Base-by-base conservation (phyloP, 2,888 invertebrate genomes). In the Amblyjoppa fuscipennis region DNA sequence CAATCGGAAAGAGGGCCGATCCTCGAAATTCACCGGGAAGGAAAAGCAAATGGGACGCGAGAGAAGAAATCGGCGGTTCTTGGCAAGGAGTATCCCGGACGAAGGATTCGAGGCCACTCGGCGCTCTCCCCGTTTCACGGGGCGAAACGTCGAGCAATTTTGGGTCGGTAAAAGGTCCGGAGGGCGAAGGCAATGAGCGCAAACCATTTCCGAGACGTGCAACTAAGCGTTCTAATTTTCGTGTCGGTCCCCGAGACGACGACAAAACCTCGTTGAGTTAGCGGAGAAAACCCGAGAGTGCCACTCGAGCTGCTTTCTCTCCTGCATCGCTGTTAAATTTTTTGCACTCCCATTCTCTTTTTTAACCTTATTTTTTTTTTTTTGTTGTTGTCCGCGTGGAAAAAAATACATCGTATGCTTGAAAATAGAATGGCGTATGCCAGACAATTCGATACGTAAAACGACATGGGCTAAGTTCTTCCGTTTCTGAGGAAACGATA, bases 1-100 rank as follows among this genome's bases (percentile, higher is more conserved):
- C 66, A 53, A 68, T 68, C 53, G 69, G 49, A 66, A 61, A 59
- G n/a, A 53, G 45, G 61, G 71, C 59, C 20, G 41, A 20, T 20
- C 45, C 45, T 49, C 31, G 38, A 61, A 31, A 59, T 56, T 45
- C 59, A 56, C 69, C 74, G 76, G 70, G 75, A 81, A 75, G 79
- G 75, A 82, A 85, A 81, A 87, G 79, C 88, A 90, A 89, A 89
- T 88, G 89, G 87, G 86, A 88, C 88, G 88, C 84, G 82, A 85
- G 86, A 85, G 86, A 87, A 87, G 88, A 84, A 88, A 88, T 88
- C 88, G 85, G 73, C 76, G 84, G 84, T 80, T 87, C 87, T 86
- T 84, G 88, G 87, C 79, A 84, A 77, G 69, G 83, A 81, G 59
- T 74, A 79, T 83, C 66, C 41, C 34, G 68, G 76, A 87, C 64